phyloP scores from a whole-genome alignment of 2,888 invertebrate species.

The Clistopyga incitator region DNA sequence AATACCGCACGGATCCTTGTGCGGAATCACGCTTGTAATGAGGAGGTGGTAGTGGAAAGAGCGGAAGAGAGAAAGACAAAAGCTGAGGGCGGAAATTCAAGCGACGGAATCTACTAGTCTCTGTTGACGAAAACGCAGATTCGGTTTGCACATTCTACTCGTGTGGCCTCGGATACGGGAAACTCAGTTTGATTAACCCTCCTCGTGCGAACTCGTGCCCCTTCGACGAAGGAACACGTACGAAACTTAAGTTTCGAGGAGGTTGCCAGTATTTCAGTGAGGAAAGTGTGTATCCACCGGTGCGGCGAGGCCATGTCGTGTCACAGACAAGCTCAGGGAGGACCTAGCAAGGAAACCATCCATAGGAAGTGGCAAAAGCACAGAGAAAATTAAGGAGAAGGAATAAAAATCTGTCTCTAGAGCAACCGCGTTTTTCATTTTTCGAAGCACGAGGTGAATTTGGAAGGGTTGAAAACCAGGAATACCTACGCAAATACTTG shows the following conservation, averaged over 20 bases:
- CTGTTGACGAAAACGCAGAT: constrained; percentile 30
- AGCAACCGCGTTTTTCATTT: not conserved
- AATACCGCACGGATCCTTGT: not conserved
- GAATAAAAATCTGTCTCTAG: not conserved
- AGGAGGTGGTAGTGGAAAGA: not conserved
- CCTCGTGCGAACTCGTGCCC: constrained; percentile 9
- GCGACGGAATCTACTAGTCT: constrained; percentile 11
- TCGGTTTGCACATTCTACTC: constrained; percentile 31
- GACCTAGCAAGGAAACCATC: not conserved
- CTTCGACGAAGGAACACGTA: constrained; percentile 26
- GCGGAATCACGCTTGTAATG: not conserved
- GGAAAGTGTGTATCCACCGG: constrained; percentile 15
- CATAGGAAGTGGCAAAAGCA: too few relatives aligned
- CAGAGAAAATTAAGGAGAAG: constrained; percentile 1
- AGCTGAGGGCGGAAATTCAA: constrained; percentile 2
- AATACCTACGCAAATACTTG: not conserved
- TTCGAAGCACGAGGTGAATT: not conserved
- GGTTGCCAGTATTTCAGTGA: constrained; percentile 19
- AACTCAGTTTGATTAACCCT: constrained; percentile 27
- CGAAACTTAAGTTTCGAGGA: constrained; percentile 22
- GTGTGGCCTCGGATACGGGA: constrained; percentile 13
- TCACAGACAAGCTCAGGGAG: not conserved
- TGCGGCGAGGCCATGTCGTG: not conserved
- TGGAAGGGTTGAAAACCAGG: not conserved
- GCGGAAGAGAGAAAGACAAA: not conserved